A percentile compares a stretch with the other conserved stretches of the same genome.
Conservation (phyloP, 2,797 vertebrate genomes). For the Peromyscus eremicus region DNA sequence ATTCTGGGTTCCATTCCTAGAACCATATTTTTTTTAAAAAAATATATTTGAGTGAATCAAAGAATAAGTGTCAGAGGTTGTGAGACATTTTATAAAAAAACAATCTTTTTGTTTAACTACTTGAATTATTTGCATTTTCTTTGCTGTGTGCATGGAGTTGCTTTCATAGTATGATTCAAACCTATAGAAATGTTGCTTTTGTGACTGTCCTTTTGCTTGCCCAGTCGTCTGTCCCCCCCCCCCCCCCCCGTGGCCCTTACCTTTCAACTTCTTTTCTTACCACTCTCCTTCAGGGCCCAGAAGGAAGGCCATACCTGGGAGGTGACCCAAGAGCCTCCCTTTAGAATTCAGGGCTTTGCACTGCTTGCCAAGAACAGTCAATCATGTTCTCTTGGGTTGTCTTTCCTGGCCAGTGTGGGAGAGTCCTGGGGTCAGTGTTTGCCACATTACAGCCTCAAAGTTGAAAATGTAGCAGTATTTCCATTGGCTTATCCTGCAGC, state of each 20-base stretch:
- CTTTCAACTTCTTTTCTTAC: neutral
- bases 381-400: neutral
- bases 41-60: neutral
- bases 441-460: neutral
- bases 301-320: neutral
- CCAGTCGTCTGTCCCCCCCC: too few species aligned
- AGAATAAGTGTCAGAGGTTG: neutral
- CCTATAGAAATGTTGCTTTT: neutral
- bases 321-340: neutral
- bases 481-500: neutral
- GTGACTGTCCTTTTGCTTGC: neutral
- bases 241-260: neutral
- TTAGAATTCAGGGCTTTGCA: neutral
- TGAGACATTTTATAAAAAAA: neutral
- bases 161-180: neutral
- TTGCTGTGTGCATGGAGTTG: neutral
- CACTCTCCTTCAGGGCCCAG: neutral
- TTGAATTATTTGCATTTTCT: slow-evolving; percentile 15
- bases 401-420: neutral
- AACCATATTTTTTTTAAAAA: neutral
- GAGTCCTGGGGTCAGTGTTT: neutral
- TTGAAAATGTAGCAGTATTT: neutral
- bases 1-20: neutral
- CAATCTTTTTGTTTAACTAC: neutral
- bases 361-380: neutral